Percentiles rank a stretch among this genome's conserved stretches.
Conservation (phyloP, 2,113 vertebrate genomes). For the Morone chrysops region DNA sequence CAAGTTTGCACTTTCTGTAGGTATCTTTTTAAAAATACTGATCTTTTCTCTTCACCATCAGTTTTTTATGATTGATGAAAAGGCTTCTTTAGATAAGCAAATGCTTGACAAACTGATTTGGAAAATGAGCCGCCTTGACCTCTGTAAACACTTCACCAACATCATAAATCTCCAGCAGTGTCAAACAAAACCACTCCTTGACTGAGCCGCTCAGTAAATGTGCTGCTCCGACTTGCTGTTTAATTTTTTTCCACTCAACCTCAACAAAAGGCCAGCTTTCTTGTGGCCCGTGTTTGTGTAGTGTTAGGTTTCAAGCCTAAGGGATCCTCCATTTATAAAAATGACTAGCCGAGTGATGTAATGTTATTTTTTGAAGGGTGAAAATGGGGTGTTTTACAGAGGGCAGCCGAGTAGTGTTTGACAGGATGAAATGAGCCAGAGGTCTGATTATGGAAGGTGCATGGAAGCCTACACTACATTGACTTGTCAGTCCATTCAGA, state of each 20-base stretch:
- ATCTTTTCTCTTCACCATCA: constrained; percentile 37
- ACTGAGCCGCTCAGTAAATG: constrained; percentile 60
- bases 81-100: constrained; percentile 78
- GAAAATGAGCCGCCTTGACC: constrained; percentile 78
- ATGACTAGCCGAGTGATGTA: constrained; percentile 89
- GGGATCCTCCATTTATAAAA: constrained; percentile 88
- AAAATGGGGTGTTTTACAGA: constrained; percentile 79
- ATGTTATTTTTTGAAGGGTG: constrained; percentile 91
- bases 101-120: constrained; percentile 79
- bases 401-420: constrained; percentile 75
- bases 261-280: constrained; percentile 89
- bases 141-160: constrained; percentile 77
- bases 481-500: constrained; percentile 67
- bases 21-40: background rate
- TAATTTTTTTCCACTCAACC: constrained; percentile 70
- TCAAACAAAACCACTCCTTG: constrained; percentile 77
- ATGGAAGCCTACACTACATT: constrained; percentile 47
- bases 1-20: background rate
- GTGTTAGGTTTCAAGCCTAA: constrained; percentile 89
- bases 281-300: constrained; percentile 89
- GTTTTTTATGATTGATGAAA: constrained; percentile 72
- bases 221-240: constrained; percentile 64
- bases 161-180: constrained; percentile 79
- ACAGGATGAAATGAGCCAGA: constrained; percentile 81
- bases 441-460: constrained; percentile 78